phyloP scores from a whole-genome alignment of 1,140 invertebrate species.

The Hormaphis cornu region DNA sequence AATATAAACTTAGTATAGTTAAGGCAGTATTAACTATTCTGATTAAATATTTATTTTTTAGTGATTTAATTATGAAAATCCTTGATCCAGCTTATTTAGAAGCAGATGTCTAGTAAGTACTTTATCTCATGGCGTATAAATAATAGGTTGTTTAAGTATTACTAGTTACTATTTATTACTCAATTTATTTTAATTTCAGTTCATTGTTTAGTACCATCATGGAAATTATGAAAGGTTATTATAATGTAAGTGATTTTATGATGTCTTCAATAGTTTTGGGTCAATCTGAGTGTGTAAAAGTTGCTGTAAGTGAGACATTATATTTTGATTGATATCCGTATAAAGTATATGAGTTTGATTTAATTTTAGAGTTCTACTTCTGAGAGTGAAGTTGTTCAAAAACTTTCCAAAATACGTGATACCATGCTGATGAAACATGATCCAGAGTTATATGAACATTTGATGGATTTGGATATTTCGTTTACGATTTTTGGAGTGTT shows the following conservation, averaged over 20 bases:
- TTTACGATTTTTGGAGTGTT: conserved; percentile 74
- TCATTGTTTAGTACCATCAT: not conserved
- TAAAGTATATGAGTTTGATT: not conserved
- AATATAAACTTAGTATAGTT: not conserved
- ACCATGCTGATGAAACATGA: conserved; percentile 57
- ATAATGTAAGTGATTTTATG: not conserved
- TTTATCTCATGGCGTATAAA: not conserved
- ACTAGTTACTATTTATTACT: not conserved
- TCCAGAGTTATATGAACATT: conserved; percentile 54
- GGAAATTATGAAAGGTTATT: conserved; percentile 3
- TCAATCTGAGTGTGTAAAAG: not conserved
- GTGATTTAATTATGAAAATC: conserved; percentile 1
- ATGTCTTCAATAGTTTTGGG: not conserved
- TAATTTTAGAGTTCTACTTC: conserved; percentile 23
- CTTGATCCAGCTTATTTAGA: not conserved
- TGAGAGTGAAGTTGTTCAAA: conserved; percentile 47
- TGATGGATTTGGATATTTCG: conserved; percentile 60
- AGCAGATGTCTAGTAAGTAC: conserved; percentile 13
- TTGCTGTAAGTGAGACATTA: not conserved
- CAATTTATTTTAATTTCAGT: conserved; percentile 13
- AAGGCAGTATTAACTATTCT: no score
- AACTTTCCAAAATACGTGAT: conserved; percentile 57
- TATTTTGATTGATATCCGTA: not conserved
- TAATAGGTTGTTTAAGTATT: not conserved
- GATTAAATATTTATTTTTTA: not conserved